phyloP scores from a whole-genome alignment of 2,113 vertebrate species.

The Hippocampus comes region DNA sequence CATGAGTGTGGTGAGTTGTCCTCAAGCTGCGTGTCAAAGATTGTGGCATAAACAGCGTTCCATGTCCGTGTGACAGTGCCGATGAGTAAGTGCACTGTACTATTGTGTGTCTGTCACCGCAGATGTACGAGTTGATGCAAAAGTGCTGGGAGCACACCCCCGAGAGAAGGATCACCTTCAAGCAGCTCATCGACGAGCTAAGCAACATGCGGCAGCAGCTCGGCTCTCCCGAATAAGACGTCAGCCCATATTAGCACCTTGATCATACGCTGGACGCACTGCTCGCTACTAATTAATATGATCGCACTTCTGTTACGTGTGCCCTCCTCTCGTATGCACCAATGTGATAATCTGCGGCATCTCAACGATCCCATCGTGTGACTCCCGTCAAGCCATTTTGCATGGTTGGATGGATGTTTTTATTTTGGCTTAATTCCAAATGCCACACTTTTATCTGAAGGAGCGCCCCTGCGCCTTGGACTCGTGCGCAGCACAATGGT shows the following conservation, averaged over 20 bases:
- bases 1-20: too few relatives aligned
- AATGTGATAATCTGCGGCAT: not conserved
- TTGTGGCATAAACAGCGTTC: too few relatives aligned
- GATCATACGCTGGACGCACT: not conserved
- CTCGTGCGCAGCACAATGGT: not conserved
- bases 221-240: slow-evolving; percentile 5
- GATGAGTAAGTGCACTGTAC: too few relatives aligned
- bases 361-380: not conserved
- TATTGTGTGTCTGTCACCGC: not conserved
- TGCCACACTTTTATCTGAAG: not conserved
- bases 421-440: not conserved
- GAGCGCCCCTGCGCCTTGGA: not conserved
- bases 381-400: not conserved
- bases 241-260: not conserved
- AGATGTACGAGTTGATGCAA: slow-evolving; percentile 91
- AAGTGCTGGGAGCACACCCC: slow-evolving; percentile 89
- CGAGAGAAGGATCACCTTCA: slow-evolving; percentile 81
- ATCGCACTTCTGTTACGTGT: not conserved
- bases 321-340: not conserved
- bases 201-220: slow-evolving; percentile 70
- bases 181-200: slow-evolving; percentile 83
- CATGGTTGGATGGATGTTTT: not conserved
- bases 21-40: too few relatives aligned
- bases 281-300: not conserved
- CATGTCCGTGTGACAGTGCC: too few relatives aligned